Evolutionary conservation across 2,797 vertebrate species (phyloP).

Genomic region (Ibycter americanus): DNA sequence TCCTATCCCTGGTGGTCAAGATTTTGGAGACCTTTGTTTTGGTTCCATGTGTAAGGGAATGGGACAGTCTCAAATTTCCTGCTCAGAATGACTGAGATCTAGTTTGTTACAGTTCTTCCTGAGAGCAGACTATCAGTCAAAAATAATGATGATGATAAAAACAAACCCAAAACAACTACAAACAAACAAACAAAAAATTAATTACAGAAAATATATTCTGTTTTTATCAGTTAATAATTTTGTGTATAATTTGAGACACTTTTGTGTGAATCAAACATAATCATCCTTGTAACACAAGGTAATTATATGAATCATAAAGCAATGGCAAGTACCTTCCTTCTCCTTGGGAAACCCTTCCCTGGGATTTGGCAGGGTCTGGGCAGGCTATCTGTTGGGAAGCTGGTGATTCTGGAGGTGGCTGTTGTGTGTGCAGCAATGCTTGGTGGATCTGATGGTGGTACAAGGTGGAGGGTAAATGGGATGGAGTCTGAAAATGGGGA

Average conservation of each 20-base stretch:
- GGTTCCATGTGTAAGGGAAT: not conserved
- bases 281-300: not conserved
- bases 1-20: not conserved
- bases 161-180: too few species aligned
- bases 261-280: not conserved
- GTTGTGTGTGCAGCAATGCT: not conserved
- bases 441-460: fast-evolving
- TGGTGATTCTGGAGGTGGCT: not conserved
- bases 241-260: not conserved
- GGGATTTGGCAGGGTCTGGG: not conserved
- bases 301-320: not conserved
- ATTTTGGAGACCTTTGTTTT: not conserved
- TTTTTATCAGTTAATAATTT: not conserved
- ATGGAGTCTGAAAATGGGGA: not conserved
- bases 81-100: not conserved
- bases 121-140: not conserved
- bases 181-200: not conserved
- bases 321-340: not conserved
- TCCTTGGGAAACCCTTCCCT: not conserved
- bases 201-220: not conserved
- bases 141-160: not conserved
- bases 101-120: not conserved
- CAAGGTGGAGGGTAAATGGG: not conserved
- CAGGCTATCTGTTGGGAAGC: not conserved
- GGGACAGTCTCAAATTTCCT: not conserved